Base-by-base conservation (phyloP, 2,113 vertebrate genomes). In the Rhagologus leucostigma region DNA sequence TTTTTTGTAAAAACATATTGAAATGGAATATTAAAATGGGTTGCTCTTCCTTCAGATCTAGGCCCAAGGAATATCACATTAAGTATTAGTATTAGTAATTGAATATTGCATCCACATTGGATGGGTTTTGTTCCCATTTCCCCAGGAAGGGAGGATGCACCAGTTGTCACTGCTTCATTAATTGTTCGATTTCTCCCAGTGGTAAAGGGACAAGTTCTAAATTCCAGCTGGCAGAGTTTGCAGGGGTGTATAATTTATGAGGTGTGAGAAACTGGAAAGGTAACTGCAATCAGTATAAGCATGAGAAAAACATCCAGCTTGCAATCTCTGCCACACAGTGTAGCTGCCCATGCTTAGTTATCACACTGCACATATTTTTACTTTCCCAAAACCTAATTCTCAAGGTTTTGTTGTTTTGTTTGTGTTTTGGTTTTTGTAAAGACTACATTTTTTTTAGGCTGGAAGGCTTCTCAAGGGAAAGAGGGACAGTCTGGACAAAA, bases 231-330 rank as follows among this genome's bases (percentile, higher is more conserved):
- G 69, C 77, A 75, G 49, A 49, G 49, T 86, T 90, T 92, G 60
- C 65, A 78, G 59, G 37, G 33, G 32, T 88, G 9, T 92, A 52
- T 93, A 89, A 96, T 89, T 95, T 90, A 94, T 87, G 83, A 94
- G 37, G n/a, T 1, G 22, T 64, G 73, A 93, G 68, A 93, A 91
- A 88, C 79, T 90, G 71, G 64, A 88, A 86, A 94, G 87, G 92
- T 70, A 90, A 52, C 68, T 92, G 29, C 57, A 87, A 75, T 89
- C 83, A 92, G 42, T 68, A 89, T n/a, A 16, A 95, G 59, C 73
- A 82, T 33, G 75, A 90, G 42, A 60, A 95, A 95, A 94, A 78
- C 53, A 79, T 75, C 68, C 79, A 90, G 76, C 49, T 67, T 84
- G 57, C 64, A 96, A 90, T 95, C 85, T 94, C 83, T 94, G 79